Conservation (phyloP, 2,888 invertebrate genomes). For the Nomada flava region DNA sequence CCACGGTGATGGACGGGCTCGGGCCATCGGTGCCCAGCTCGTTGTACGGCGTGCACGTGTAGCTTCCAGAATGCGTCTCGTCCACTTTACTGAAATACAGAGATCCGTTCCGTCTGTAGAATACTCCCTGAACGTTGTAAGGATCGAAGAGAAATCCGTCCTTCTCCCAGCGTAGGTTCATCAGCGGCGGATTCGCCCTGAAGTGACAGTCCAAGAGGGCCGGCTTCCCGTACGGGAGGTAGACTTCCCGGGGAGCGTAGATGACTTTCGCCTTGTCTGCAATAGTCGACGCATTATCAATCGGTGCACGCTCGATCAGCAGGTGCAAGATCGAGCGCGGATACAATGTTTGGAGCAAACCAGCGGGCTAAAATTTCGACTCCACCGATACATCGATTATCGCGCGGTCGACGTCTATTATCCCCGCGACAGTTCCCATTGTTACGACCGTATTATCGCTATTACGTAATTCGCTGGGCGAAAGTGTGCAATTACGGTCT, state of each 20-base stretch:
- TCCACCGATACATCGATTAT: conserved; percentile 26
- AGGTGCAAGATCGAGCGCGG: neutral
- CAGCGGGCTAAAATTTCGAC: conserved; percentile 14
- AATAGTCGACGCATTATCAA: conserved; percentile 65
- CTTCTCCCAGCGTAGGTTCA: conserved; percentile 96
- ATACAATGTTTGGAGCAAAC: too few relatives aligned
- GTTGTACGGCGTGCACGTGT: conserved; percentile 97
- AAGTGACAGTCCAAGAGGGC: conserved; percentile 96
- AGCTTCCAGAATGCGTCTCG: conserved; percentile 93
- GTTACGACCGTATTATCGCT: conserved; percentile 14
- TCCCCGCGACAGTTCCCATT: conserved; percentile 36
- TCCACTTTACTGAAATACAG: conserved; percentile 93
- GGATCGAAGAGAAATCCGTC: conserved; percentile 96
- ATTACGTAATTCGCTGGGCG: conserved; percentile 55
- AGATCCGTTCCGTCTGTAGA: conserved; percentile 93
- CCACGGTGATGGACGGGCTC: conserved; percentile 92
- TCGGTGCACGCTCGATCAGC: neutral
- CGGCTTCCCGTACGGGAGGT: conserved; percentile 92
- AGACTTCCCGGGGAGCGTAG: conserved; percentile 93
- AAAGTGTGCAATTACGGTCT: conserved; percentile 37
- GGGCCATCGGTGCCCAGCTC: conserved; percentile 94
- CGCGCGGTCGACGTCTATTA: conserved; percentile 29
- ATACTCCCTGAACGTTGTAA: conserved; percentile 94
- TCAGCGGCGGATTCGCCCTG: conserved; percentile 95
- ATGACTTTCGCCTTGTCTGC: conserved; percentile 96